phyloP scores from a whole-genome alignment of 2,113 vertebrate species.

The Butorides virescens region DNA sequence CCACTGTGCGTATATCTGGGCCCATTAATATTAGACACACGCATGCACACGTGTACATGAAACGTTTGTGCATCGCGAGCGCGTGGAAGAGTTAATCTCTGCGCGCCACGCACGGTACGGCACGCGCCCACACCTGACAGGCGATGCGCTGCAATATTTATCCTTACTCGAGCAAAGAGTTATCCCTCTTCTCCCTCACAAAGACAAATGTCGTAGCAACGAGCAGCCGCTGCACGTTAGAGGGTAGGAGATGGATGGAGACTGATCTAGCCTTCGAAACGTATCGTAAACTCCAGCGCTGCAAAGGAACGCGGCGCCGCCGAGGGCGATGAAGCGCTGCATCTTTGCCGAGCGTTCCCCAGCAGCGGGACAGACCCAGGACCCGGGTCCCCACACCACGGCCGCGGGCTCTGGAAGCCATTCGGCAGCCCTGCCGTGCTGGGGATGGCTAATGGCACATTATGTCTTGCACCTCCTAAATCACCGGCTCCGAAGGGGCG shows the following conservation, averaged over 20 bases:
- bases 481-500: rapidly evolving
- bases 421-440: not conserved
- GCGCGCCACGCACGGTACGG: not conserved
- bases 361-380: not conserved
- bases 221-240: not conserved
- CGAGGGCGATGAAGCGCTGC: conserved; percentile 9
- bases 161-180: conserved; percentile 27
- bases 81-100: not conserved
- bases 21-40: not conserved
- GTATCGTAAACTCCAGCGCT: not conserved
- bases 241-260: conserved; percentile 33
- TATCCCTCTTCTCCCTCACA: conserved; percentile 36
- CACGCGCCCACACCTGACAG: not conserved
- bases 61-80: not conserved
- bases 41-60: rapidly evolving
- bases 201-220: conserved; percentile 55
- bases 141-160: conserved; percentile 7
- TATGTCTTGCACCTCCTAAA: not conserved
- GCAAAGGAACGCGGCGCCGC: not conserved
- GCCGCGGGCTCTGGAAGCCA: not conserved
- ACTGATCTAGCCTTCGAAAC: conserved; percentile 3
- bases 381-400: not conserved
- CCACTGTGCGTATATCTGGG: not conserved
- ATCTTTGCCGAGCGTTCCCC: not conserved
- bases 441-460: not conserved